A percentile compares a stretch with the other conserved stretches of the same genome.
phyloP scores from a whole-genome alignment of 2,113 vertebrate species.

The Diadophis punctatus region DNA sequence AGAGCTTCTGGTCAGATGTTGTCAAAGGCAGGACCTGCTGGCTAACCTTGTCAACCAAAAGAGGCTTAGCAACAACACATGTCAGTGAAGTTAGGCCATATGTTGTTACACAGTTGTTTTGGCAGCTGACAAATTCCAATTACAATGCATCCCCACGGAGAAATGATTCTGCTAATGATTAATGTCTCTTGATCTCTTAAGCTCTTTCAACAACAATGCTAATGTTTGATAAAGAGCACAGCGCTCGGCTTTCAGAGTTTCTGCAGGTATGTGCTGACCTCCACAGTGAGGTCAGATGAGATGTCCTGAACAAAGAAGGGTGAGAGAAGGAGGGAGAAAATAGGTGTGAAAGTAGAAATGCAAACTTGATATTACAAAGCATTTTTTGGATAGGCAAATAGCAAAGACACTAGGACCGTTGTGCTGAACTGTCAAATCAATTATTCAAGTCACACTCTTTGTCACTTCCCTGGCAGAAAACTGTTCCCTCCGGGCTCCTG shows the following conservation, averaged over 20 bases:
- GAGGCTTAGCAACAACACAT: background rate
- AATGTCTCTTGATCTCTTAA: background rate
- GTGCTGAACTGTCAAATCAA: slow-evolving; percentile 8
- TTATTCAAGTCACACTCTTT: slow-evolving; percentile 34
- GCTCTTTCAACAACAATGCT: background rate
- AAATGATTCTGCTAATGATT: background rate
- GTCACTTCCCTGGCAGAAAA: slow-evolving; percentile 22
- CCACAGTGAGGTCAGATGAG: background rate
- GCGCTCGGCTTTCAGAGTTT: rapidly evolving
- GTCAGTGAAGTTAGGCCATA: slow-evolving; percentile 15
- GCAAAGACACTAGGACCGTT: background rate
- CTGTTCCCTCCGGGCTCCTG: background rate
- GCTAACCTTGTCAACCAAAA: background rate
- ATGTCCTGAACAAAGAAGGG: background rate
- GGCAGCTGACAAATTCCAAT: background rate
- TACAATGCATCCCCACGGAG: slow-evolving; percentile 2
- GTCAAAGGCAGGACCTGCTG: background rate
- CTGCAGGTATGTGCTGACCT: background rate
- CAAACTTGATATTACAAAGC: background rate
- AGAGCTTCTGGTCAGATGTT: background rate
- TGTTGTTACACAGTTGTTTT: background rate
- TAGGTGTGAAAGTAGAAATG: background rate
- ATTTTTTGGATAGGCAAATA: slow-evolving; percentile 6
- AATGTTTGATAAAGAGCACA: background rate
- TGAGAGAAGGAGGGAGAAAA: background rate